These are phyloP conservation scores for Megamerina dolium DNA, from an alignment of 2,888 invertebrate genomes.

Conservation along the genomic window DNA sequence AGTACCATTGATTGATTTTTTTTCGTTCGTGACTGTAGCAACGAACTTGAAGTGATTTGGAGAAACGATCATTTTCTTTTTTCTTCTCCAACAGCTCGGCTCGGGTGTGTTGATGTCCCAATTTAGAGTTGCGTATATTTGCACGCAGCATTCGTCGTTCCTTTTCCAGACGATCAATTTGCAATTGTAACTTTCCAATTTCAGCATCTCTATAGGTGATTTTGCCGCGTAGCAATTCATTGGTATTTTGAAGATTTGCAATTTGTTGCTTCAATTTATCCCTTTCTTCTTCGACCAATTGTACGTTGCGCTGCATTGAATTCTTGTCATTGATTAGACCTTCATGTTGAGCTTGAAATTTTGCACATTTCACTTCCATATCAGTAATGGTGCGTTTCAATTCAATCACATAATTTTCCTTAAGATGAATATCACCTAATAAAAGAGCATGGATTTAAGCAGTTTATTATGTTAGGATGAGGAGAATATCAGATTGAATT, in stretches of 20 bases:
- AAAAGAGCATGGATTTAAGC: neutral
- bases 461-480: neutral
- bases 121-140: constrained; percentile 47
- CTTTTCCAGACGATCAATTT: constrained; percentile 62
- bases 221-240: constrained; percentile 57
- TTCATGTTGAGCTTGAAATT: constrained; percentile 64
- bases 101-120: constrained; percentile 45
- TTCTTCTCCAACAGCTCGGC: constrained; percentile 44
- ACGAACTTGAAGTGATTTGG: constrained; percentile 57
- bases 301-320: constrained; percentile 66
- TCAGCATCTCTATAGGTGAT: constrained; percentile 68
- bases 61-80: constrained; percentile 52
- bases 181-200: constrained; percentile 64
- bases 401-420: constrained; percentile 44
- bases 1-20: neutral
- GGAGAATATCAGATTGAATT: neutral
- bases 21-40: neutral
- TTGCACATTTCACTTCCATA: constrained; percentile 36
- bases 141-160: constrained; percentile 60
- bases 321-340: constrained; percentile 70
- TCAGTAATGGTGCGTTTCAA: constrained; percentile 43
- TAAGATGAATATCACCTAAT: constrained; percentile 44
- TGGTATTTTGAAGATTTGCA: constrained; percentile 53
- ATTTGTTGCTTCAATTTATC: constrained; percentile 67
- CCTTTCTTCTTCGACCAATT: constrained; percentile 61